Percentiles rank a stretch among this genome's conserved stretches.
phyloP scores from a whole-genome alignment of 1,140 invertebrate species.

The Cheumatopsyche charites region DNA sequence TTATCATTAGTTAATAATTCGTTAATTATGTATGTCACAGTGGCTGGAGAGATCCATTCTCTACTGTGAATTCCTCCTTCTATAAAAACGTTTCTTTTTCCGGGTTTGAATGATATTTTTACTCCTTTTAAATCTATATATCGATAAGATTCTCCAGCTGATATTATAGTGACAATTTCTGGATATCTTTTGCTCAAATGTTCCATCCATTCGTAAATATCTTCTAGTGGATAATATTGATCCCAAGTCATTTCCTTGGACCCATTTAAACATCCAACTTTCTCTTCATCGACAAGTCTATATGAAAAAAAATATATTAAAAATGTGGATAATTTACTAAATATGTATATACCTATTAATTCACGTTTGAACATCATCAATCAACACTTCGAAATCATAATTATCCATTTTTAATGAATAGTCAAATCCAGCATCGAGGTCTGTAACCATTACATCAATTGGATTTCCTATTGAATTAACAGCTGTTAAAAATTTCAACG shows the following conservation, averaged over 20 bases:
- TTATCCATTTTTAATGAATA: slow-evolving; percentile 38
- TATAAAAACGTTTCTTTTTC: slow-evolving; percentile 53
- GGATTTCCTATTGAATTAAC: slow-evolving; percentile 29
- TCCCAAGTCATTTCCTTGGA: slow-evolving; percentile 49
- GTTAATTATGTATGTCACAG: slow-evolving; percentile 64
- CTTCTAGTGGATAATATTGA: slow-evolving; percentile 54
- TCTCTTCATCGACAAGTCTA: slow-evolving; percentile 40
- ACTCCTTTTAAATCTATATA: slow-evolving; percentile 66
- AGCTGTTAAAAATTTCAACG: slow-evolving; percentile 42
- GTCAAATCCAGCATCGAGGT: slow-evolving; percentile 46
- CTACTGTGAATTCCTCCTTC: slow-evolving; percentile 65
- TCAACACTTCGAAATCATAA: slow-evolving; percentile 49
- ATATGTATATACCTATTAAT: background rate
- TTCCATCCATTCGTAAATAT: slow-evolving; percentile 57
- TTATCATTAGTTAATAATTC: slow-evolving; percentile 59
- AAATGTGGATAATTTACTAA: slow-evolving; percentile 33
- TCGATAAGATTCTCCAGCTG: slow-evolving; percentile 64
- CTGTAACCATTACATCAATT: slow-evolving; percentile 53
- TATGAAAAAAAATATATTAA: slow-evolving; percentile 37
- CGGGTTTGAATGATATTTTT: slow-evolving; percentile 58
- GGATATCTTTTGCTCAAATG: slow-evolving; percentile 59
- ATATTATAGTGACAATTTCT: slow-evolving; percentile 54
- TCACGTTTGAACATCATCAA: slow-evolving; percentile 53
- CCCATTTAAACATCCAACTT: slow-evolving; percentile 1
- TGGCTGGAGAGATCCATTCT: slow-evolving; percentile 71